A percentile compares a stretch with the other conserved stretches of the same genome.
These are phyloP conservation scores for Thomomys bottae DNA, from an alignment of 2,113 vertebrate species.

Conservation along the genomic window DNA sequence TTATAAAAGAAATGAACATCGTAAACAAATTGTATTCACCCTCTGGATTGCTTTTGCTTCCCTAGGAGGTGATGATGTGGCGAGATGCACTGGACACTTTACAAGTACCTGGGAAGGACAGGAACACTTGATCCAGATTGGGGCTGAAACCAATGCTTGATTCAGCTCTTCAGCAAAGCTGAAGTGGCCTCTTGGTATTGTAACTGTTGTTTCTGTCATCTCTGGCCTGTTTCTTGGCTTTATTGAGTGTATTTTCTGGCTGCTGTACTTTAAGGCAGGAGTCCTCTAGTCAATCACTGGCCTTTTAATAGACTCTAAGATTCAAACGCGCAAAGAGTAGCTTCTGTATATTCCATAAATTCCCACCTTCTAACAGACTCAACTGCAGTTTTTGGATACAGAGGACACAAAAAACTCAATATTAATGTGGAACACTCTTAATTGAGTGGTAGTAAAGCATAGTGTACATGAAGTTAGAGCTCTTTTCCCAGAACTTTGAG, in stretches of 20 bases:
- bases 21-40: not conserved
- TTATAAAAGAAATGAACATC: not conserved
- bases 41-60: conserved; percentile 17
- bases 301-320: no score
- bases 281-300: no score
- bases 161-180: no score
- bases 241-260: no score
- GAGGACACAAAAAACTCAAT: not conserved
- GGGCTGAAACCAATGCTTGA: not conserved
- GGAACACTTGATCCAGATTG: not conserved
- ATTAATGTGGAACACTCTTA: not conserved
- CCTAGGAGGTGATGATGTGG: not conserved
- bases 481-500: not conserved
- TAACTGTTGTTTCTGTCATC: no score
- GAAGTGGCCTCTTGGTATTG: no score
- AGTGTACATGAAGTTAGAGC: not conserved
- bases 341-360: no score
- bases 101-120: not conserved
- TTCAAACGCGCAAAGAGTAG: no score
- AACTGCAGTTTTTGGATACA: not conserved
- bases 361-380: no score
- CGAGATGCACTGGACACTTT: not conserved
- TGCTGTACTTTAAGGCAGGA: no score
- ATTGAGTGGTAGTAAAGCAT: not conserved
- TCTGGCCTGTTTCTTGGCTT: no score